Percentiles rank a stretch among this genome's conserved stretches.
phyloP scores from a whole-genome alignment of 2,888 invertebrate genomes.

The Lasioglossum malachurum region DNA sequence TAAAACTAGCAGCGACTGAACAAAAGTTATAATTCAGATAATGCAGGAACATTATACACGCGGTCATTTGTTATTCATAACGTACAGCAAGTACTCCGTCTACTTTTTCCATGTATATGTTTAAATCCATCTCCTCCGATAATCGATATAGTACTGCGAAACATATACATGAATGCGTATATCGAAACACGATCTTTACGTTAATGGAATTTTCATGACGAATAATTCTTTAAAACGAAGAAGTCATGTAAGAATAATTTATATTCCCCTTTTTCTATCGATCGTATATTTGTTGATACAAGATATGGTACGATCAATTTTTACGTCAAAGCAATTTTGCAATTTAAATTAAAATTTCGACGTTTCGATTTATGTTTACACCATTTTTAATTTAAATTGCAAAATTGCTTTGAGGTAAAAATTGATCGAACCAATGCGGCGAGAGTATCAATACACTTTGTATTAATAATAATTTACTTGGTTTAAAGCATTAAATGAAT shows the following conservation, averaged over 20 bases:
- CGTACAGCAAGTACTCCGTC: neutral
- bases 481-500: no score
- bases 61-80: conserved; percentile 7
- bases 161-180: neutral
- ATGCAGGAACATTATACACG: neutral
- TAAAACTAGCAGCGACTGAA: neutral
- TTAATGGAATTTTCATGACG: neutral
- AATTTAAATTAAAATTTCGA: no score
- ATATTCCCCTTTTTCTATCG: no score
- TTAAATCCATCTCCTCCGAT: neutral
- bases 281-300: no score
- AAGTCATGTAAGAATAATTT: neutral
- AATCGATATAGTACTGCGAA: neutral
- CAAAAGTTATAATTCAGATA: neutral
- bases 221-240: neutral
- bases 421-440: no score
- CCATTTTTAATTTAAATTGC: no score
- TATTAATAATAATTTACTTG: no score
- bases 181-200: neutral
- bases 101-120: conserved; percentile 14
- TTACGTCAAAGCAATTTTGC: no score
- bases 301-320: no score
- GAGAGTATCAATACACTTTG: no score
- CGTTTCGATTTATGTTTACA: no score
- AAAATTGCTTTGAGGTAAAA: no score